Evolutionary conservation across 2,888 invertebrate genomes (phyloP), one percentile per base, ranked within the genome.

Genomic region (Eristalinus sepulchralis): DNA sequence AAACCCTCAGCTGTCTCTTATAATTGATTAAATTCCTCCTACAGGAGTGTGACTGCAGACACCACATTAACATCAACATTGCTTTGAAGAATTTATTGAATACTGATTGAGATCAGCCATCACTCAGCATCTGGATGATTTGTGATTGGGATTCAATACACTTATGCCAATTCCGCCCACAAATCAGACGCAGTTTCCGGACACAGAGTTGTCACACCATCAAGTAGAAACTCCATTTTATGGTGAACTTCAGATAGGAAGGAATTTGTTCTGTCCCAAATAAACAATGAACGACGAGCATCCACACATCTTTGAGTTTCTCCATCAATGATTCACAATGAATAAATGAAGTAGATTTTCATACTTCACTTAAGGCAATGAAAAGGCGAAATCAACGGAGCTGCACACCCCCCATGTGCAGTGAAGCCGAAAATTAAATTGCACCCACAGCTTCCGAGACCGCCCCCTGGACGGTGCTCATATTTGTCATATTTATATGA

Each of bases 401-500:
- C 47, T 17, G 47, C 47, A 47, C 47, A 47, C 24, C 57, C 4
- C 6, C 24, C n/a, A n/a, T 57, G 57, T 27, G 24, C 57, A 57
- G 57, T 39, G 24, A 39, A 24, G 11, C 6, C 11, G 22, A 36
- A 22, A 36, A 39, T 64, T 64, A 22, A 34, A 34, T 20, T 24
- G 31, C 31, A 66, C 39, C 66, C 66, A 66, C 27, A 66, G 27
- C 27, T 66, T 31, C 11, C 27, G 47, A 47, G 47, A 47, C n/a
- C 47, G 31, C 34, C 68, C 33, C 8, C 68, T 57, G 68, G 24
- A 55, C 22, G 13, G 34, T 20, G 1, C 66, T 31, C 17, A 31
- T 22, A 53, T 53, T 53, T 66, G 53, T 53, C 53, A 47, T 66
- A 66, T 66, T 66, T 66, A 13, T 53, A 31, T 53, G 17, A 20